Base-by-base conservation (phyloP, 2,797 vertebrate genomes). In the Micromesistius poutassou region DNA sequence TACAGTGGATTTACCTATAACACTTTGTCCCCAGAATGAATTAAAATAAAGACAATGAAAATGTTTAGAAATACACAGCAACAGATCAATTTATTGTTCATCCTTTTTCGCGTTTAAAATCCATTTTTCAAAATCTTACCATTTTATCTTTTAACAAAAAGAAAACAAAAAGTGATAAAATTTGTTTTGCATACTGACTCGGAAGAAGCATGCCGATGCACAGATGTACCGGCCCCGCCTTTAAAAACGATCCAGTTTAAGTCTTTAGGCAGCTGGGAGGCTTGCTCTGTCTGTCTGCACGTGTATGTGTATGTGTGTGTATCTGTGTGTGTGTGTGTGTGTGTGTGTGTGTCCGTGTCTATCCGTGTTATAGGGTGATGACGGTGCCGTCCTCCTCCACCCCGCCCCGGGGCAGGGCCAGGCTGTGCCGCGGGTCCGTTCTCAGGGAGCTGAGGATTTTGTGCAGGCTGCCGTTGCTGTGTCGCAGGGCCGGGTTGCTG, bases 381-480 rank as follows among this genome's bases (percentile, higher is more conserved):
- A 98, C 97, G 0, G 97, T 98, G 85, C 97, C 97, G 0, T 98
- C 97, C 88, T 98, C 97, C 91, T 99, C 98, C 1, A 99, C 95
- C 3, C 96, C 97, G 71, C 98, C 98, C n/a, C 94, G 94, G 50
- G 97, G 97, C 83, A 98, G 94, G 31, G 95, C 95, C 73, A 99
- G 94, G 87, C 97, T 98, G 91, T 99, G 95, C 35, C 98, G 94
- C 55, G 96, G 96, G 91, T 98, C 97, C 62, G 96, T 93, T 92
- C 96, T 96, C 92, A 99, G 92, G 77, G 96, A 96, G 91, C 94
- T 97, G 88, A 99, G 94, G 82, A 99, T 95, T 95, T 96, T 96
- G 93, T 97, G 96, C 83, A 97, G 93, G 88, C 94, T 96, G 90
- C 96, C 96, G 0, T 97, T 97, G 94, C 95, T 96, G 86, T 97